Evolutionary conservation across 1,140 invertebrate species (phyloP).

Genomic region (Proctacanthus coquilletti): DNA sequence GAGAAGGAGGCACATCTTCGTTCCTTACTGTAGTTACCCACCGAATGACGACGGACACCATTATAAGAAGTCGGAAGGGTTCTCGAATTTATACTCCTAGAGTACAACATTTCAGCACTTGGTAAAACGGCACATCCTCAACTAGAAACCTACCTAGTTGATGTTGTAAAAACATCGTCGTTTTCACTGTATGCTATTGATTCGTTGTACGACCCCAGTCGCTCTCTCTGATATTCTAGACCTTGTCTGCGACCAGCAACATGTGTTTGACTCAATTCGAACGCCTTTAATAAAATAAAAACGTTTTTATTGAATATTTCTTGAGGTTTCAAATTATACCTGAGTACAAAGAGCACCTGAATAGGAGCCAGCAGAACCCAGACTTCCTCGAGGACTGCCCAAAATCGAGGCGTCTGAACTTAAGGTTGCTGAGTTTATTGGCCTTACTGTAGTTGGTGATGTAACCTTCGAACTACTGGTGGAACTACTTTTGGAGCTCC

Average conservation of each 20-base stretch:
- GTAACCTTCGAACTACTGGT: slow-evolving; percentile 9
- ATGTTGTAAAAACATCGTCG: slow-evolving; percentile 20
- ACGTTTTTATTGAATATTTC: slow-evolving; percentile 9
- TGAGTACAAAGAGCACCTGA: no score
- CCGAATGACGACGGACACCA: slow-evolving; percentile 24
- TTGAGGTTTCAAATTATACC: no score
- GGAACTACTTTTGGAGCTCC: slow-evolving; percentile 26
- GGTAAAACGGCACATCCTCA: no score
- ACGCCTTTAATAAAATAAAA: slow-evolving; percentile 13
- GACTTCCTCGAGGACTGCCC: slow-evolving; percentile 26
- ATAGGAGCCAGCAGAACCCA: slow-evolving; percentile 23
- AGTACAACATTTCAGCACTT: no score
- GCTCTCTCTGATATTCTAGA: slow-evolving; percentile 11
- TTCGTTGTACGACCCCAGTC: slow-evolving; percentile 25
- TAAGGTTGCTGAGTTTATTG: slow-evolving; percentile 28
- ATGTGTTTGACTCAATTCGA: slow-evolving; percentile 15
- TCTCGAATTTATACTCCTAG: no score
- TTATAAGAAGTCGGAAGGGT: slow-evolving; percentile 15
- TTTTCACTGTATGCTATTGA: slow-evolving; percentile 8
- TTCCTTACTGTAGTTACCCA: slow-evolving; percentile 19
- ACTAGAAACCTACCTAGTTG: slow-evolving; percentile 18
- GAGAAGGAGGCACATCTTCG: slow-evolving; percentile 14
- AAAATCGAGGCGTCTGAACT: slow-evolving; percentile 23
- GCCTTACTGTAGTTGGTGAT: slow-evolving; percentile 23
- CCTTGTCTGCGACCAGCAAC: neutral